Base-by-base conservation (phyloP, 30 jellyfish, hydroid and myxozoan genomes). In the Hydra vulgaris region DNA sequence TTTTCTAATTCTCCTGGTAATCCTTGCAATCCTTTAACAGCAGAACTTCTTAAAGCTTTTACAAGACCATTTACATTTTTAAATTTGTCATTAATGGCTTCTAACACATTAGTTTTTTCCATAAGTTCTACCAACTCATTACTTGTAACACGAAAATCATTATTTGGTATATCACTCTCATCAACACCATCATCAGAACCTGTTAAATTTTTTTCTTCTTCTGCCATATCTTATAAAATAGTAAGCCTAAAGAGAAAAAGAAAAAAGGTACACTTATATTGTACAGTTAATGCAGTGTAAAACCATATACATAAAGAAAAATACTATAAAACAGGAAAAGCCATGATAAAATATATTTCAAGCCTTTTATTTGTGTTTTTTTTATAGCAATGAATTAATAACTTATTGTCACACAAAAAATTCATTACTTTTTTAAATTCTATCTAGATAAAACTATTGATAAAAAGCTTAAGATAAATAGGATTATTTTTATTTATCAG, bases 51-150 rank as follows among this genome's bases (percentile, higher is more conserved):
- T 70, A 91, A 77, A 16, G 88, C 86, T 68, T 86, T 79, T 8
- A 91, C 91, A 22, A 91, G 74, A 55, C 98, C 98, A 68, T 81
- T 88, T 7, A 82, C 82, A 26, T 88, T 89, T 25, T 95, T 96
- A 56, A 82, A 86, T 71, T 86, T 82, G 24, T 83, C 94, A n/a
- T 86, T 76, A 15, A 91, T 54, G 19, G 88, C 88, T 20, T 66
- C 77, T 8, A 84, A 80, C 55, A 86, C 98, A 24, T 75, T 71
- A 7, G 95, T 89, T 25, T 79, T 83, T 73, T 91, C 76, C 98
- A 91, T 91, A 54, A 91, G 71, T n/a, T 73, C 73, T 72, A 74
- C 79, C 72, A 91, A 84, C 75, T 91, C 98, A 0, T 83, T 89
- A 19, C 73, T 74, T 0, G 96, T 54, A n/a, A 91, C 88, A 23